These are phyloP conservation scores for Basileuterus tristriatus DNA, from an alignment of 2,797 vertebrate species.

Conservation along the genomic window DNA sequence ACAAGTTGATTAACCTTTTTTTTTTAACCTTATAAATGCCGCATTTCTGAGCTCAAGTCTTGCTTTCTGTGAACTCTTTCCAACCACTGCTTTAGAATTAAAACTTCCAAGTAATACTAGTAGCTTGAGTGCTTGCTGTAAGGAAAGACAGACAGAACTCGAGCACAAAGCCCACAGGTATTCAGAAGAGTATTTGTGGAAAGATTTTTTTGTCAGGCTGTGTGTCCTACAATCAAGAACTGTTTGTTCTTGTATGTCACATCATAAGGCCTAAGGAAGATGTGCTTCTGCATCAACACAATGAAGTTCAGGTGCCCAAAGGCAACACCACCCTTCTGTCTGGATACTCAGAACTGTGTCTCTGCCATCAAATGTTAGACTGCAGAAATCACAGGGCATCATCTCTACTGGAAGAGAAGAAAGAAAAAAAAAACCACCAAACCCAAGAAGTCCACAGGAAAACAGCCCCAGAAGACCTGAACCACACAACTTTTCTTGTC, in stretches of 20 bases:
- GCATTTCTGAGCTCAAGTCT: background rate
- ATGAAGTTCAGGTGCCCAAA: background rate
- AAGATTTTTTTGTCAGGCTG: background rate
- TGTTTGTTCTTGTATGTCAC: background rate
- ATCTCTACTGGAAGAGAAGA: background rate
- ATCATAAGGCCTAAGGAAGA: background rate
- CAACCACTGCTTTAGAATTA: background rate
- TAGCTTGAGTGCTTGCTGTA: background rate
- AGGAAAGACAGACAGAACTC: background rate
- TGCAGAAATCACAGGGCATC: background rate
- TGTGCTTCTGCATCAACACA: background rate
- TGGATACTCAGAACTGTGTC: background rate
- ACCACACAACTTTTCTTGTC: background rate
- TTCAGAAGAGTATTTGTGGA: background rate
- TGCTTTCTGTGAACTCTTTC: background rate
- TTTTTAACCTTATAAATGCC: background rate
- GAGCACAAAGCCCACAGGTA: background rate
- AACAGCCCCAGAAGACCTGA: accelerated
- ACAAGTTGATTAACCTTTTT: background rate
- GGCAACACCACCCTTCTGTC: background rate
- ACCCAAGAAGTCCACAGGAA: background rate
- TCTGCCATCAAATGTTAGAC: background rate
- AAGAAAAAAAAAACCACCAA: accelerated
- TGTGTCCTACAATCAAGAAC: background rate
- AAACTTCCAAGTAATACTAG: background rate